These are phyloP conservation scores for Telmatherina bonti DNA, from an alignment of 2,797 vertebrate genomes.

Conservation along the genomic window DNA sequence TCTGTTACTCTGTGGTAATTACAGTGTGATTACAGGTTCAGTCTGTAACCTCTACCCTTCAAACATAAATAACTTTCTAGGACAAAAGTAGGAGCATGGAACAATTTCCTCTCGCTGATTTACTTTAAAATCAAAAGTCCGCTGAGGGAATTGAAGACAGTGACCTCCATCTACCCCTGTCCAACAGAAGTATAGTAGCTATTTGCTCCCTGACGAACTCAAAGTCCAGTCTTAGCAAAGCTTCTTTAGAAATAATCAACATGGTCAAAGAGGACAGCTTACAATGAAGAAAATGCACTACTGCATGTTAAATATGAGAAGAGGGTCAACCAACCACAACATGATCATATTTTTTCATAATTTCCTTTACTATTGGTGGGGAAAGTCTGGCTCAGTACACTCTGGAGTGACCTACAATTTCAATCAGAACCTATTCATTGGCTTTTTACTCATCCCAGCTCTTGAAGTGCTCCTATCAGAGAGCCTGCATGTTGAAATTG, in stretches of 20 bases:
- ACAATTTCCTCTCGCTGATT: slow-evolving; percentile 52
- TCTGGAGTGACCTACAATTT: slow-evolving; percentile 35
- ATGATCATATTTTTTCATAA: slow-evolving; percentile 17
- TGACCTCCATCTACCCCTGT: slow-evolving; percentile 56
- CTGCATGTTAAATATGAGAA: slow-evolving; percentile 7
- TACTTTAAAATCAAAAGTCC: slow-evolving; percentile 52
- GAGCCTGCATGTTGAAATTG: slow-evolving; percentile 31
- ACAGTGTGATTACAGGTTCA: slow-evolving; percentile 45
- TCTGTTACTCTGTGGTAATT: slow-evolving; percentile 43
- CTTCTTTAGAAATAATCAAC: slow-evolving; percentile 28
- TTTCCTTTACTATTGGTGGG: slow-evolving; percentile 9
- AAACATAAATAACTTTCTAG: slow-evolving; percentile 53
- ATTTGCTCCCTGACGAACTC: slow-evolving; percentile 38
- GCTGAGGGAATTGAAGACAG: slow-evolving; percentile 47
- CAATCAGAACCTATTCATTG: slow-evolving; percentile 48
- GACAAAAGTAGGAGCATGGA: slow-evolving; percentile 38
- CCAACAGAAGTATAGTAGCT: slow-evolving; percentile 18
- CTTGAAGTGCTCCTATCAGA: slow-evolving; percentile 49
- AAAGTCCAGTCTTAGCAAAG: slow-evolving; percentile 34
- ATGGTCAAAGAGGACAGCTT: slow-evolving; percentile 13
- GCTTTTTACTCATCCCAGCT: slow-evolving; percentile 42
- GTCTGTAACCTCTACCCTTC: slow-evolving; percentile 39
- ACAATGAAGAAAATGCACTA: slow-evolving; percentile 14
- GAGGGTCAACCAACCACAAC: slow-evolving; percentile 2
- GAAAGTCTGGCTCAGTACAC: slow-evolving; percentile 14